Base-by-base conservation (phyloP, 2,797 vertebrate species). In the Galaxias olidus region DNA sequence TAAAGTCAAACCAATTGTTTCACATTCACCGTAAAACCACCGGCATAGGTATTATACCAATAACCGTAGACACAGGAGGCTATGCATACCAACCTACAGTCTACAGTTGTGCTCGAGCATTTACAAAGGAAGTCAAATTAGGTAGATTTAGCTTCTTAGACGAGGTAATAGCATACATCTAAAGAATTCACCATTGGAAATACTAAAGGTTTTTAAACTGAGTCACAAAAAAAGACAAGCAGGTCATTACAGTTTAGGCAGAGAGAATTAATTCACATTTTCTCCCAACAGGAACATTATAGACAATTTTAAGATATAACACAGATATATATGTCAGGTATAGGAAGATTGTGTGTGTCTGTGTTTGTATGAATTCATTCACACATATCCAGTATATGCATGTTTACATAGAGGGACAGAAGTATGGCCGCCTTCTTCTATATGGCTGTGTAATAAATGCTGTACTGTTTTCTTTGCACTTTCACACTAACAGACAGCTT, bases 201-300 rank as follows among this genome's bases (percentile, higher is more conserved):
- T 90, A 93, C 94, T 93, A 89, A 88, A 92, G 30, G 30, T 6
- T 2, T 30, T 30, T 6, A 30, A 30, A 30, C 6, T 30, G 6
- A 3, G 30, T 30, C 30, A 30, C 6, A 30, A 30, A 6, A 30
- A 30, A 30, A 30, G 30, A 30, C 30, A 3, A 90, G 90, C 82
- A 88, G 91, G 89, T 93, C 90, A 87, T 92, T 90, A 88, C 84
- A 83, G 89, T 91, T 87, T 89, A 70, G 90, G 89, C 91, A 82
- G 89, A 91, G 90, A 91, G 87, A 92, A 90, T 84, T 79, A 85
- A 88, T 85, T 83, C 89, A 79, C 78, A 73, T 88, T 91, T 90
- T 73, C 82, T 72, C 89, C 79, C 69, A 68, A 76, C 78, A 73
- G 81, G 94, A 93, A 93, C 91, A 91, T 86, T 74, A 79, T 88